Percentiles rank a stretch among this genome's conserved stretches.
These are phyloP conservation scores for Pseudorhombus dupliciocellatus DNA, from an alignment of 2,113 vertebrate genomes.

Conservation along the genomic window DNA sequence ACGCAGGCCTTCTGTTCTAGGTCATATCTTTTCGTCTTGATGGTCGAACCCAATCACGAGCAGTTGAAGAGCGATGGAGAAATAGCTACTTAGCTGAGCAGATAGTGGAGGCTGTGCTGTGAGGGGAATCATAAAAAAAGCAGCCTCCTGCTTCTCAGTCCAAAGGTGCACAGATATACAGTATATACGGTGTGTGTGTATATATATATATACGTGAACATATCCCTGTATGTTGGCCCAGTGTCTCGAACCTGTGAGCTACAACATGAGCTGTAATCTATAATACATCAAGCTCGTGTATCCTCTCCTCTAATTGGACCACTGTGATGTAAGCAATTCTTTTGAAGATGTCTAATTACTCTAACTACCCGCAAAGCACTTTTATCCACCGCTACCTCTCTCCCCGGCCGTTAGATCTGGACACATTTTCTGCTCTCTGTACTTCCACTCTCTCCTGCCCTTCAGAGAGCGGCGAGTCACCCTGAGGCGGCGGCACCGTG, in stretches of 20 bases:
- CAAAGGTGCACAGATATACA: background rate
- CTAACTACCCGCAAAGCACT: background rate
- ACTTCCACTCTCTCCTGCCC: background rate
- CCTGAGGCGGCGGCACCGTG: background rate
- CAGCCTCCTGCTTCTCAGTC: background rate
- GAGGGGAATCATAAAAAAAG: conserved; percentile 16
- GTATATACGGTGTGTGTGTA: too few species aligned
- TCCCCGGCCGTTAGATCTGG: background rate
- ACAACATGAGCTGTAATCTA: background rate
- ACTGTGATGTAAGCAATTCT: background rate
- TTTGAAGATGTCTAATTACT: conserved; percentile 32
- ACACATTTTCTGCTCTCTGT: background rate
- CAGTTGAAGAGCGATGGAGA: conserved; percentile 45
- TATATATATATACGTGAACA: background rate
- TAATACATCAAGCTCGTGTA: background rate
- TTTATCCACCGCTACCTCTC: background rate
- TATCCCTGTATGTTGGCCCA: background rate
- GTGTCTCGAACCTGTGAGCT: conserved; percentile 6
- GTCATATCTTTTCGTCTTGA: conserved; percentile 55
- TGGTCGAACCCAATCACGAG: conserved; percentile 58
- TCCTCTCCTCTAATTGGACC: background rate
- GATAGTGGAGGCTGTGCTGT: background rate
- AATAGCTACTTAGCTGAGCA: conserved; percentile 39
- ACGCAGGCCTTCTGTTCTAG: conserved; percentile 50
- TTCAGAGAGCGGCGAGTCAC: background rate